Base-by-base conservation (phyloP, 2,888 invertebrate species). In the Apocheima hispidaria region DNA sequence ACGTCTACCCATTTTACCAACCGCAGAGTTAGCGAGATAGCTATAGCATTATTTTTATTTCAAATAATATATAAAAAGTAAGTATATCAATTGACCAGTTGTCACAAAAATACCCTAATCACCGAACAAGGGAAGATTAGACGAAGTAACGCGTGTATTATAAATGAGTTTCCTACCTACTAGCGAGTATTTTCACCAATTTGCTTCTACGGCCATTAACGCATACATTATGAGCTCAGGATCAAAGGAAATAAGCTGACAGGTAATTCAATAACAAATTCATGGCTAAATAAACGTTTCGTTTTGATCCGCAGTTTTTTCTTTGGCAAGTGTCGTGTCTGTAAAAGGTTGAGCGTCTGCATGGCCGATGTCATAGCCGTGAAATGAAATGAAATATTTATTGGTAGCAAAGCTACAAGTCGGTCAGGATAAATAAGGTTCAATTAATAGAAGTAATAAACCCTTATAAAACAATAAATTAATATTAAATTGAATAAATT, bases 201-300 rank as follows among this genome's bases (percentile, higher is more conserved):
- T 21, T 5, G 10, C 23, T 40, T n/a, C 12, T 35, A 21, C 20
- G 3, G 9, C 30, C 33, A 52, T 41, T 33, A 35, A 16, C 12
- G 46, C 46, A 43, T 43, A 21, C 30, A 21, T 23, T 7, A 33
- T 10, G 33, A 35, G 35, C 10, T 0, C 4, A 38, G 35, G 51
- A 51, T 51, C 51, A 51, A 51, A 51, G 35, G 28, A 18, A 35
- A 16, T 35, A 14, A 54, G 55, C 43, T 21, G 38, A 16, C 55
- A 33, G 38, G 28, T 54, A 46, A 40, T 48, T 30, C 28, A 33
- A n/a, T 48, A n/a, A 48, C 40, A 36, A 21, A 49, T 49, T 48
- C 21, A 56, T 36, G 18, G 10, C 33, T 14, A 40, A 21, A 40
- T 30, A 48, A 48, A 21, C 16, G 38, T 14, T 16, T n/a, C 21